Evolutionary conservation across 2,113 vertebrate species (phyloP).

Genomic region (Nycticorax nycticorax): DNA sequence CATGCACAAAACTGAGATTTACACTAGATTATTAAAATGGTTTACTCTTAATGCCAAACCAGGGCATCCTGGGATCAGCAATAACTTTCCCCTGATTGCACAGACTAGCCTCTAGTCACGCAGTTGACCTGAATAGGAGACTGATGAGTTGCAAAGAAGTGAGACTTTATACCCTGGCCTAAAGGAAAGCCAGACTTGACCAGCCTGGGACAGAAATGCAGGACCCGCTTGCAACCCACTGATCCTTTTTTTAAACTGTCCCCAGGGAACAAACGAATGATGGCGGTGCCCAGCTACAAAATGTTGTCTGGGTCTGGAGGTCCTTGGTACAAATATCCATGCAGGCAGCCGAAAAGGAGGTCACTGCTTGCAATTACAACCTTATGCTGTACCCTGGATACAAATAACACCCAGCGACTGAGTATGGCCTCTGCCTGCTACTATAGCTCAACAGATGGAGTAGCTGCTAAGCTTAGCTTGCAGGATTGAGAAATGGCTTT

Average conservation of each 20-base stretch:
- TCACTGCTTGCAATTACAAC: not conserved
- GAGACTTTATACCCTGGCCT: not conserved
- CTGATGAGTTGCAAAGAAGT: not conserved
- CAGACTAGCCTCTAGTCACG: not conserved
- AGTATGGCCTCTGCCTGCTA: not conserved
- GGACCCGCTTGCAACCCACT: not conserved
- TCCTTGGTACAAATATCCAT: not conserved
- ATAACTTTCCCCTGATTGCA: not conserved
- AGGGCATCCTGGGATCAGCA: not conserved
- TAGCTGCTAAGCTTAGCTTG: not conserved
- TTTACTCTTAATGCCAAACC: not conserved
- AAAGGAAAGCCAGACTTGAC: not conserved
- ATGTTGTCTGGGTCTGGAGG: not conserved
- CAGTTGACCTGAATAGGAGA: not conserved
- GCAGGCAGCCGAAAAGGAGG: not conserved
- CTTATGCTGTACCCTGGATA: not conserved
- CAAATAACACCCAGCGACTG: not conserved
- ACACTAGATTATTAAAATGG: constrained; percentile 1
- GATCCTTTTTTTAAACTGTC: not conserved
- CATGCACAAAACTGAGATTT: not conserved
- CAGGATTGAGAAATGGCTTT: constrained; percentile 21
- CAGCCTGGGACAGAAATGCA: not conserved
- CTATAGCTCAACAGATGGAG: constrained; percentile 18
- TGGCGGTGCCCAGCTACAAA: not conserved
- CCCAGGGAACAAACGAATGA: not conserved